Conservation (phyloP, 2,888 invertebrate genomes). For the Papilio protenor region DNA sequence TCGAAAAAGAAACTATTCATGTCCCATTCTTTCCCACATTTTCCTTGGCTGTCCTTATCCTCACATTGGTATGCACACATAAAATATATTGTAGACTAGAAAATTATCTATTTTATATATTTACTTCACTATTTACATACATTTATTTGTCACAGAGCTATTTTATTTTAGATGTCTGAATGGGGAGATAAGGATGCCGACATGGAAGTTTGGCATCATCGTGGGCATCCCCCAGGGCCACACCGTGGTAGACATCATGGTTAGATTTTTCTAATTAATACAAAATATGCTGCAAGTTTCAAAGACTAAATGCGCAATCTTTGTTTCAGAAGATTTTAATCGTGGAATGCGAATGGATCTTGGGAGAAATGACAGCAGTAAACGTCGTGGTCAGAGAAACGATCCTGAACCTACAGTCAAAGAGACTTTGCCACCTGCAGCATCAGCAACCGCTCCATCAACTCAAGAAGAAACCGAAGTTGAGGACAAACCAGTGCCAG, state of each 20-base stretch:
- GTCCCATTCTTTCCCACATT: slow-evolving; percentile 79
- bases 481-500: slow-evolving; percentile 83
- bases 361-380: slow-evolving; percentile 65
- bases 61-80: slow-evolving; percentile 73
- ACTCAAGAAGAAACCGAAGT: slow-evolving; percentile 73
- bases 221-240: slow-evolving; percentile 74
- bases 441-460: slow-evolving; percentile 60
- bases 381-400: slow-evolving; percentile 70
- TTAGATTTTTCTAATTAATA: slow-evolving; percentile 48
- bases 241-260: slow-evolving; percentile 81
- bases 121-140: slow-evolving; percentile 19
- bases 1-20: slow-evolving; percentile 69
- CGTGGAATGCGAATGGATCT: slow-evolving; percentile 75
- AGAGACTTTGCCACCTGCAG: slow-evolving; percentile 68
- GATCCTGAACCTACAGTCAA: slow-evolving; percentile 67
- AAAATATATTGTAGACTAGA: slow-evolving; percentile 32
- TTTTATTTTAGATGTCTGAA: slow-evolving; percentile 72
- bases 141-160: neutral
- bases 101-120: slow-evolving; percentile 43
- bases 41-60: slow-evolving; percentile 82
- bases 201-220: slow-evolving; percentile 79
- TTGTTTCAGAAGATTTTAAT: slow-evolving; percentile 70
- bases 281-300: slow-evolving; percentile 16
- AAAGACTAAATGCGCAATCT: neutral
- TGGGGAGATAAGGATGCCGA: slow-evolving; percentile 82